Conservation (phyloP, 2,113 vertebrate genomes). For the Daphoenositta chrysoptera region DNA sequence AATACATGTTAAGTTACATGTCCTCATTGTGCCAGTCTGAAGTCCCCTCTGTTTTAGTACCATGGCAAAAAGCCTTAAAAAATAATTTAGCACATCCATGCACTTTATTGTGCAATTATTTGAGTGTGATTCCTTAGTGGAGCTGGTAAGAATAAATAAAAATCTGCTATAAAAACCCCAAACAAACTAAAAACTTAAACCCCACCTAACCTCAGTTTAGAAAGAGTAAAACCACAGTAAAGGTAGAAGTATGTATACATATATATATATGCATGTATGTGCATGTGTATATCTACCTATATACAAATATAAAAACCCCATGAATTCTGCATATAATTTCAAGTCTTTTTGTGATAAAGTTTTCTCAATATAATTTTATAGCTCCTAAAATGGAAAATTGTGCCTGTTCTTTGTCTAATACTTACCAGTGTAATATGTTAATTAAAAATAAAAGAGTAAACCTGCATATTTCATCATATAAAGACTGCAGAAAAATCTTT, state of each 20-base stretch:
- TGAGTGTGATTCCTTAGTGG: background rate
- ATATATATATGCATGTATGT: rapidly evolving
- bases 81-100: background rate
- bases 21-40: background rate
- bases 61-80: background rate
- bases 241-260: rapidly evolving
- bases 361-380: background rate
- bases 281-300: background rate
- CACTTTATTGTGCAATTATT: background rate
- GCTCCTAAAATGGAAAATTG: background rate
- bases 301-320: background rate
- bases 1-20: background rate
- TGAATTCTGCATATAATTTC: background rate
- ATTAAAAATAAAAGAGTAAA: background rate
- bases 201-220: background rate
- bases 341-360: background rate
- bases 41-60: background rate
- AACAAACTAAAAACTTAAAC: too few species aligned
- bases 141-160: background rate
- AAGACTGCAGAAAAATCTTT: background rate
- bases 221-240: background rate
- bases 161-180: background rate
- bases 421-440: background rate
- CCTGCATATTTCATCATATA: background rate
- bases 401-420: background rate